Evolutionary conservation across 2,797 vertebrate genomes (phyloP).

Genomic region (Mus minutoides): DNA sequence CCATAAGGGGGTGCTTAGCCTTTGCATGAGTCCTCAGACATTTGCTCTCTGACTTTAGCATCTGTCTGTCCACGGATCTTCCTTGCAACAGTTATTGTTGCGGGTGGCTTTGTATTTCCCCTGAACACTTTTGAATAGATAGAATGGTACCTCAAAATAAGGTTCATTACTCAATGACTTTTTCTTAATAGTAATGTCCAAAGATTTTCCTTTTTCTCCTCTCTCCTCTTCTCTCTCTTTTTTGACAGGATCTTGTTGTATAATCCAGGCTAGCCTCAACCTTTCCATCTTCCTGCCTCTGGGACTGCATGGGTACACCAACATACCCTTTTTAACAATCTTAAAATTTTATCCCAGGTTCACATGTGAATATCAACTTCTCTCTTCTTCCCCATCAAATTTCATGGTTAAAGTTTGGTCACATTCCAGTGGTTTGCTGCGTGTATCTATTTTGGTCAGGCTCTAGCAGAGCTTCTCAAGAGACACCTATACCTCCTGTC

Average conservation of each 20-base stretch:
- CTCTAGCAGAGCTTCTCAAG: too few relatives aligned
- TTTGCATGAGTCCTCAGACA: background rate
- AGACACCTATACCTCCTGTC: too few relatives aligned
- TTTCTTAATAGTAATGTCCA: background rate
- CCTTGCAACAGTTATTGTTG: background rate
- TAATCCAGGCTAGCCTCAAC: background rate
- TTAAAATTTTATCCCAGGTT: background rate
- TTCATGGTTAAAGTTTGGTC: background rate
- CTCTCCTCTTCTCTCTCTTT: background rate
- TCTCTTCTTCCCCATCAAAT: background rate
- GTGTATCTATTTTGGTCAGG: too few relatives aligned
- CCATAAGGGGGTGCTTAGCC: background rate
- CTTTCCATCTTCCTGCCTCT: background rate
- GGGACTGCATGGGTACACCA: background rate
- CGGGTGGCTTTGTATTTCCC: background rate
- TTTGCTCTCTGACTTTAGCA: background rate
- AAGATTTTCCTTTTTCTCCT: background rate
- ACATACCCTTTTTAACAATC: background rate
- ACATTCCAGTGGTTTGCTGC: too few relatives aligned
- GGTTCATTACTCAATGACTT: background rate
- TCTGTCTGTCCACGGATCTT: background rate
- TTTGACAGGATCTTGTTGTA: background rate
- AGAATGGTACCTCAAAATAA: conserved; percentile 2
- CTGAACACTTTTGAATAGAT: background rate
- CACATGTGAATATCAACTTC: background rate